A percentile compares a stretch with the other conserved stretches of the same genome.
Conservation (phyloP, 1,140 invertebrate genomes). For the Ooceraea biroi region DNA sequence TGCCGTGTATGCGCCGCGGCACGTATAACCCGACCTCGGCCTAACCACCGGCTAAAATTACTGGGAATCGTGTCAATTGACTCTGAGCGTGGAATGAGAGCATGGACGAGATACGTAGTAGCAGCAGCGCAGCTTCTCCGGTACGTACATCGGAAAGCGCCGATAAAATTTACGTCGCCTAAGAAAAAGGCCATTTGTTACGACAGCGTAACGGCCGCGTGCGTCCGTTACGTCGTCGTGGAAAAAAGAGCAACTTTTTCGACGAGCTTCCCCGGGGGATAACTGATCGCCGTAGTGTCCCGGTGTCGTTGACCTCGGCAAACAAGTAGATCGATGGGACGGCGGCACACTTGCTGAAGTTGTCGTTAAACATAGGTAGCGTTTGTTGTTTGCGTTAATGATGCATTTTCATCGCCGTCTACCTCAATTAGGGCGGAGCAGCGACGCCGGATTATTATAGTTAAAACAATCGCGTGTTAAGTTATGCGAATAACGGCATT, state of each 20-base stretch:
- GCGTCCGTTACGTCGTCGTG: slow-evolving; percentile 43
- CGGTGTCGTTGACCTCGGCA: slow-evolving; percentile 55
- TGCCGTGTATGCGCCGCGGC: slow-evolving; percentile 64
- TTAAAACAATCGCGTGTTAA: not conserved
- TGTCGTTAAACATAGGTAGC: slow-evolving; percentile 60
- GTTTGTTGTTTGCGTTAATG: slow-evolving; percentile 54
- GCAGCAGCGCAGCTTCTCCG: not conserved
- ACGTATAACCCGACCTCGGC: slow-evolving; percentile 72
- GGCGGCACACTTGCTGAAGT: slow-evolving; percentile 53
- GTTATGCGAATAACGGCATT: slow-evolving; percentile 19
- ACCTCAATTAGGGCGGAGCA: not conserved
- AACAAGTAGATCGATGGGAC: slow-evolving; percentile 63
- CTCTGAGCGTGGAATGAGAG: slow-evolving; percentile 52
- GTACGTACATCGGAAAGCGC: not conserved
- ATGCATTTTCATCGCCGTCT: slow-evolving; percentile 19
- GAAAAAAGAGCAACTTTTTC: slow-evolving; percentile 61
- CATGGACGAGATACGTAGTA: slow-evolving; percentile 16
- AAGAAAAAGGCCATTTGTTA: slow-evolving; percentile 62
- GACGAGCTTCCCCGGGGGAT: slow-evolving; percentile 52
- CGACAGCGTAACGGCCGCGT: slow-evolving; percentile 48
- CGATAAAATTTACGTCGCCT: slow-evolving; percentile 57
- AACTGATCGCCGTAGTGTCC: slow-evolving; percentile 60
- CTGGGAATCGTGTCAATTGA: slow-evolving; percentile 75
- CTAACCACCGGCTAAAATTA: slow-evolving; percentile 72
- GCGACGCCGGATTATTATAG: not conserved